Percentiles rank a stretch among this genome's conserved stretches.
phyloP scores from a whole-genome alignment of 2,113 vertebrate species.

The Tupaia chinensis region DNA sequence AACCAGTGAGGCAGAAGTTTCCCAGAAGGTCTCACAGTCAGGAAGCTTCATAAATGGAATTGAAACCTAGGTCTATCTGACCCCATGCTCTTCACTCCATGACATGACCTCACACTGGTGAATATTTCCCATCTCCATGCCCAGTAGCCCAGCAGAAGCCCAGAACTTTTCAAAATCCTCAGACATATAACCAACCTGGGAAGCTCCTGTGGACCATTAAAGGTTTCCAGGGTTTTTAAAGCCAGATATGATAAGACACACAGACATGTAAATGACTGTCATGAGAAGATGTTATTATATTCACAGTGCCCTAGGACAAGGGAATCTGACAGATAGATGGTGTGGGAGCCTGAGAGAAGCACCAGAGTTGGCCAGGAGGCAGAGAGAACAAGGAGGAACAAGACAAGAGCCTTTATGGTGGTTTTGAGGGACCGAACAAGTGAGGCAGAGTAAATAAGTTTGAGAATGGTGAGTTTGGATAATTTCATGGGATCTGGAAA shows the following conservation, averaged over 20 bases:
- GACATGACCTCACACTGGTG: not conserved
- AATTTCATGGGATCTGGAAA: not conserved
- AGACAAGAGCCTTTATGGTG: not conserved
- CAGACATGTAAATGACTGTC: not conserved
- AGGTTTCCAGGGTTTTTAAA: not conserved
- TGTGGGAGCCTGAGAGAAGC: not conserved
- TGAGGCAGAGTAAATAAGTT: not conserved
- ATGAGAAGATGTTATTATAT: not conserved
- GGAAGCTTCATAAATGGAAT: not conserved
- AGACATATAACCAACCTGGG: not conserved
- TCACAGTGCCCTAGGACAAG: not conserved
- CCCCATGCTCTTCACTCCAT: not conserved
- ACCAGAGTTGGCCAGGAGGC: not conserved
- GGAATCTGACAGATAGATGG: too few relatives aligned
- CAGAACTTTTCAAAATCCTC: not conserved
- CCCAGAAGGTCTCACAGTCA: not conserved
- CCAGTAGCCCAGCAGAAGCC: not conserved
- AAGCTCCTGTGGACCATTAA: not conserved
- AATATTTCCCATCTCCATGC: not conserved
- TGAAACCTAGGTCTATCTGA: not conserved
- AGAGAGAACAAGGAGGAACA: not conserved
- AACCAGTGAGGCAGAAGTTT: not conserved
- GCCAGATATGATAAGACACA: fast-evolving
- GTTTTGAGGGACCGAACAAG: not conserved
- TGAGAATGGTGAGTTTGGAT: not conserved